These are phyloP conservation scores for Hydractinia echinata DNA, from an alignment of 30 jellyfish, hydroid and myxozoan species.

Conservation along the genomic window DNA sequence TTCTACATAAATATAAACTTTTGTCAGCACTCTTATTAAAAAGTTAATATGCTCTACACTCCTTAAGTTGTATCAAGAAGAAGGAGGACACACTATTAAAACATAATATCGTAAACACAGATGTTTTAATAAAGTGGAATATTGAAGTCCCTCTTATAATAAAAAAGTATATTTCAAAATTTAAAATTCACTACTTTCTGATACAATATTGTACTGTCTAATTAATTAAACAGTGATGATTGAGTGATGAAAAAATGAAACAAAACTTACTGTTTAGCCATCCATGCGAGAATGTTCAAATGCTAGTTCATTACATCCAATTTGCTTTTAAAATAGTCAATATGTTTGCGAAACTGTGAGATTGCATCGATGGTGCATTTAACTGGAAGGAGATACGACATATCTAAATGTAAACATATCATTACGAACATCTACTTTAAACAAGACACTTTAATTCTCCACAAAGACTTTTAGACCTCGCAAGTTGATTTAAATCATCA, in stretches of 20 bases:
- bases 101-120: no score
- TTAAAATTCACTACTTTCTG: background rate
- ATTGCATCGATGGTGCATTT: conserved; percentile 94
- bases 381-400: conserved; percentile 69
- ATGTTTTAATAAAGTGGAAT: no score
- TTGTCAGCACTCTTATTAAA: no score
- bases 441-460: background rate
- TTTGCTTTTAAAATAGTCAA: conserved; percentile 67
- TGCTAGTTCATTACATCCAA: conserved; percentile 56
- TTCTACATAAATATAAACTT: no score
- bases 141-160: no score
- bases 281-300: conserved; percentile 94
- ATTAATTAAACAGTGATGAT: background rate
- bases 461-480: background rate
- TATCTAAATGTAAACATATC: conserved; percentile 32
- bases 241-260: background rate
- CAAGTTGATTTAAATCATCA: background rate
- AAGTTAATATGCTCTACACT: no score
- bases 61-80: no score
- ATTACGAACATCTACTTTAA: background rate
- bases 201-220: background rate
- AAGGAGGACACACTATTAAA: no score
- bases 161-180: no score
- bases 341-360: conserved; percentile 81
- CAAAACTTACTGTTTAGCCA: conserved; percentile 81